These are phyloP conservation scores for Pentalonia nigronervosa DNA, from an alignment of 1,140 invertebrate genomes.

Conservation along the genomic window DNA sequence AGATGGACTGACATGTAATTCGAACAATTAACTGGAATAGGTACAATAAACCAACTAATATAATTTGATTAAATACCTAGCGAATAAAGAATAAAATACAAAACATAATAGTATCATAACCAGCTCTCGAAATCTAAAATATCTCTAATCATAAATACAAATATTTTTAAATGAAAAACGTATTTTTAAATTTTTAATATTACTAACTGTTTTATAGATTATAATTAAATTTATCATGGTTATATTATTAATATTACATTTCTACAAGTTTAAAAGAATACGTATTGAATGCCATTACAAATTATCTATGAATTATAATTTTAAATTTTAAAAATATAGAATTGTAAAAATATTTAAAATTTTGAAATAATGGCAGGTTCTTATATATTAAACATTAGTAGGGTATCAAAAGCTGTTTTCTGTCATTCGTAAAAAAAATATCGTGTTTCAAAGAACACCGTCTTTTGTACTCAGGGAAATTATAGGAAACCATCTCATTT, in stretches of 20 bases:
- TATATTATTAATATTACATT: background rate
- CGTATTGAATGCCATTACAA: background rate
- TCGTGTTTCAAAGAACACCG: background rate
- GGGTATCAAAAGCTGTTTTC: background rate
- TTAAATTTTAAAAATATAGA: background rate
- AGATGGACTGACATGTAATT: background rate
- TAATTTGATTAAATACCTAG: background rate
- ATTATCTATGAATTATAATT: no score
- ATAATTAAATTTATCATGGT: background rate
- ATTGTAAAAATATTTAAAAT: background rate
- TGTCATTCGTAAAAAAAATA: background rate
- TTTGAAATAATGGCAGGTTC: background rate
- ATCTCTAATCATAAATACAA: background rate
- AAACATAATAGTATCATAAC: background rate
- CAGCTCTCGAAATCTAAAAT: background rate
- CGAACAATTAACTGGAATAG: background rate
- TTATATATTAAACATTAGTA: background rate
- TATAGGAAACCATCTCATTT: background rate
- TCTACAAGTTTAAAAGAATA: background rate
- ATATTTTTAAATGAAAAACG: background rate
- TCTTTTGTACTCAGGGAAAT: background rate
- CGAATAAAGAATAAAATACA: background rate
- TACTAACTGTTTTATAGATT: background rate
- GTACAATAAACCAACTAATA: background rate
- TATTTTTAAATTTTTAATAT: background rate